A percentile compares a stretch with the other conserved stretches of the same genome.
These are phyloP conservation scores for Nothocercus nigrocapillus DNA, from an alignment of 2,113 vertebrate genomes.

Conservation along the genomic window DNA sequence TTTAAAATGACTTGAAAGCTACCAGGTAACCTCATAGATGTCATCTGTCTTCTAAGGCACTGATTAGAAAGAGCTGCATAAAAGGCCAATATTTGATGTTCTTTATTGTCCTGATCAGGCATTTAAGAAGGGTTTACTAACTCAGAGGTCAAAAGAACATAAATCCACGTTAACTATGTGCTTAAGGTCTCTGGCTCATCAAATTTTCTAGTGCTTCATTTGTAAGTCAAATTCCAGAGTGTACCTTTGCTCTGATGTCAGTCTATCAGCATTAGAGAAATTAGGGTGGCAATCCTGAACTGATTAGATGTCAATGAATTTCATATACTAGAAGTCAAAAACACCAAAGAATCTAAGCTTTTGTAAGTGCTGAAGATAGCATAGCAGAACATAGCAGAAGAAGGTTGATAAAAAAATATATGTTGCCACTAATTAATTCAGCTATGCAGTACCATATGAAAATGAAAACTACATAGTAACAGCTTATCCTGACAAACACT, in stretches of 20 bases:
- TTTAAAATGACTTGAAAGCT: neutral
- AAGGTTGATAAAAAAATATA: neutral
- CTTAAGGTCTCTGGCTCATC: neutral
- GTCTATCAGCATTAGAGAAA: neutral
- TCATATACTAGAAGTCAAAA: neutral
- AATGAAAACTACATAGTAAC: neutral
- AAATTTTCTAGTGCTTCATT: neutral
- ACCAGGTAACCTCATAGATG: neutral
- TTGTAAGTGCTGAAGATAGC: neutral
- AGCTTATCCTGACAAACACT: neutral
- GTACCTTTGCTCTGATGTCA: neutral
- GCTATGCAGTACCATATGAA: neutral
- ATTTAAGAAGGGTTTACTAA: neutral
- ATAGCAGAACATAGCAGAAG: neutral
- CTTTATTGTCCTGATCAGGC: neutral
- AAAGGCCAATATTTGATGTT: neutral
- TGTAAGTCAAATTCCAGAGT: slow-evolving; percentile 1
- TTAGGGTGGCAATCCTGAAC: neutral
- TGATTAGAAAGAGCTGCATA: neutral
- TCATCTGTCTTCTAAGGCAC: neutral
- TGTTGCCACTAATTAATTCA: neutral
- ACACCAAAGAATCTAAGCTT: neutral
- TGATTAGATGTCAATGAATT: slow-evolving; percentile 24
- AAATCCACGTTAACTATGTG: neutral
- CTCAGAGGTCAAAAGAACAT: neutral